phyloP scores from a whole-genome alignment of 2,113 vertebrate species.

The Tapirus terrestris region DNA sequence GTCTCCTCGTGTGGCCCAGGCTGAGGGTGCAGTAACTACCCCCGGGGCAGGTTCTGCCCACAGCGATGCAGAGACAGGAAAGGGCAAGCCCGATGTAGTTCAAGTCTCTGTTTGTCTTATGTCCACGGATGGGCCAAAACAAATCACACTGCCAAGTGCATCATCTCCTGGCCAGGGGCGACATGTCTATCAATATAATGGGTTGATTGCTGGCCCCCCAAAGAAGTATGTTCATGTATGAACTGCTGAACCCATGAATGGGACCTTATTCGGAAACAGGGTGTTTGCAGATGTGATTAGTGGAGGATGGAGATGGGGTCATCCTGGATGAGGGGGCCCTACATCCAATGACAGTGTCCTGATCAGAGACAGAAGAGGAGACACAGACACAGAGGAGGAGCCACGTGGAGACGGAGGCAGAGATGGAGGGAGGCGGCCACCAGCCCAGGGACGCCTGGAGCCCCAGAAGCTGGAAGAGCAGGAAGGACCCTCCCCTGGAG shows the following conservation, averaged over 20 bases:
- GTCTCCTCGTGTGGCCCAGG: accelerated
- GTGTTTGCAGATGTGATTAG: neutral
- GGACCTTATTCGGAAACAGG: neutral
- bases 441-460: accelerated
- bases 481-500: accelerated
- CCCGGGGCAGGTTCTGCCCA: neutral
- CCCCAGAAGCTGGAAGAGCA: neutral
- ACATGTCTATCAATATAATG: accelerated
- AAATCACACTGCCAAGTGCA: no score
- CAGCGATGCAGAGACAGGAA: accelerated
- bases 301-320: neutral
- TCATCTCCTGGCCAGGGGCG: accelerated
- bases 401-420: accelerated
- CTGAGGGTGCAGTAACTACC: neutral
- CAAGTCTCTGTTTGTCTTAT: accelerated
- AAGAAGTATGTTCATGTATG: accelerated
- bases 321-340: neutral
- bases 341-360: accelerated
- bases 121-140: accelerated
- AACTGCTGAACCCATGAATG: accelerated
- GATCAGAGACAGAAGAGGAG: accelerated
- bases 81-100: accelerated
- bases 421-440: accelerated
- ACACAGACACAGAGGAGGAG: neutral
- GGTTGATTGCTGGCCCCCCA: accelerated